Evolutionary conservation across 2,797 vertebrate species (phyloP).

Genomic region (Numenius phaeopus): DNA sequence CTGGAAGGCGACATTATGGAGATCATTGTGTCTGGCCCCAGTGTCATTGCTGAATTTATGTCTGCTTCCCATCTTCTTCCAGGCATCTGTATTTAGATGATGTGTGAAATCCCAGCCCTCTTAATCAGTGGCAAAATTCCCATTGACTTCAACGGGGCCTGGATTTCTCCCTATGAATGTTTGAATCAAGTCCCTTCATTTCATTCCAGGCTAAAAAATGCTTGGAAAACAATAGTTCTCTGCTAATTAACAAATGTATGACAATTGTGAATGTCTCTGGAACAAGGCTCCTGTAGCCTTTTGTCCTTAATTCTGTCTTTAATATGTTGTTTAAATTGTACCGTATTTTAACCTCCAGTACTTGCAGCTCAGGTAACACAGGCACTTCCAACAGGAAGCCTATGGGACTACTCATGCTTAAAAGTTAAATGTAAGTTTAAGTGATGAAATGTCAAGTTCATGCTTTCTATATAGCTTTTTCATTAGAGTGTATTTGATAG

Average conservation of each 20-base stretch:
- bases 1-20: background rate
- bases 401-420: background rate
- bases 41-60: background rate
- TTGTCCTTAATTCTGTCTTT: background rate
- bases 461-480: background rate
- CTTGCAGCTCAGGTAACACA: background rate
- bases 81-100: background rate
- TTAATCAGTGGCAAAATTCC: background rate
- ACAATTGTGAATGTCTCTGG: background rate
- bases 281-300: background rate
- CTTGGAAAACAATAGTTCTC: background rate
- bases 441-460: background rate
- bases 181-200: background rate
- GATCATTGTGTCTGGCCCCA: background rate
- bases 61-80: background rate
- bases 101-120: background rate
- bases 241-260: background rate
- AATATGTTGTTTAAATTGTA: background rate
- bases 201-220: background rate
- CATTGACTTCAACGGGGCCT: background rate
- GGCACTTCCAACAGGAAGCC: background rate
- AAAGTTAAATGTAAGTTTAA: background rate
- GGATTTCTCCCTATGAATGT: background rate
- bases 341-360: background rate
- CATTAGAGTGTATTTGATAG: background rate